Evolutionary conservation across 64 coral and sea anemone species (phyloP).

Genomic region (Pocillopora verrucosa): DNA sequence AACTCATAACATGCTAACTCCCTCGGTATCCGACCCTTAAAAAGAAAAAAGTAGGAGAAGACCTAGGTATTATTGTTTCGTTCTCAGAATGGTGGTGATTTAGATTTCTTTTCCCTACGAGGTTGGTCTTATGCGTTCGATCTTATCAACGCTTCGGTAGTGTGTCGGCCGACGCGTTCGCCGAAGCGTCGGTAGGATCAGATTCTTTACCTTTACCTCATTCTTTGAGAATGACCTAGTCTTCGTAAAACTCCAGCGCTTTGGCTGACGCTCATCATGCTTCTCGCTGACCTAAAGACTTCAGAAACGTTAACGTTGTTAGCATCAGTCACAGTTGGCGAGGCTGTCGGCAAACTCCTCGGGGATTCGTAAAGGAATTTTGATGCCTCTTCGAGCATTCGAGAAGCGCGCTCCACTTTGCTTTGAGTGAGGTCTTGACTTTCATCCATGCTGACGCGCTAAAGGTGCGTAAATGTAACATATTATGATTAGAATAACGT

Average conservation of each 20-base stretch:
- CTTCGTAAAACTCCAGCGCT: constrained; percentile 9
- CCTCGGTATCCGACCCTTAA: too few species aligned
- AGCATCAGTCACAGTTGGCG: neutral
- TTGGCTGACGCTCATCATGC: neutral
- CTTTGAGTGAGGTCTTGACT: neutral
- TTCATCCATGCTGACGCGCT: constrained; percentile 5
- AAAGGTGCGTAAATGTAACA: neutral
- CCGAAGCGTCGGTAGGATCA: too few species aligned
- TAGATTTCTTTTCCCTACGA: too few species aligned
- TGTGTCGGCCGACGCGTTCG: too few species aligned
- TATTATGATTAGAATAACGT: neutral
- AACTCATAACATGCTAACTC: too few species aligned
- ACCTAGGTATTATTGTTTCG: too few species aligned
- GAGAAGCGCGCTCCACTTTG: neutral
- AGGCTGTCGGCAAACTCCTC: neutral
- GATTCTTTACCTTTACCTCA: neutral
- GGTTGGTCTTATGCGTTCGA: too few species aligned
- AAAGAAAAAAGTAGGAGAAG: too few species aligned
- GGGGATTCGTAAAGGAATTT: neutral
- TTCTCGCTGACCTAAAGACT: neutral
- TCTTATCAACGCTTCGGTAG: too few species aligned
- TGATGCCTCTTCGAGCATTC: constrained; percentile 3
- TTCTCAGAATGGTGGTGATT: too few species aligned
- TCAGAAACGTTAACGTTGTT: neutral
- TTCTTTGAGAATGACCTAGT: constrained; percentile 10